Evolutionary conservation across 2,888 invertebrate species (phyloP), one percentile per base, ranked within the genome.

Genomic region (Xestobium rufovillosum): DNA sequence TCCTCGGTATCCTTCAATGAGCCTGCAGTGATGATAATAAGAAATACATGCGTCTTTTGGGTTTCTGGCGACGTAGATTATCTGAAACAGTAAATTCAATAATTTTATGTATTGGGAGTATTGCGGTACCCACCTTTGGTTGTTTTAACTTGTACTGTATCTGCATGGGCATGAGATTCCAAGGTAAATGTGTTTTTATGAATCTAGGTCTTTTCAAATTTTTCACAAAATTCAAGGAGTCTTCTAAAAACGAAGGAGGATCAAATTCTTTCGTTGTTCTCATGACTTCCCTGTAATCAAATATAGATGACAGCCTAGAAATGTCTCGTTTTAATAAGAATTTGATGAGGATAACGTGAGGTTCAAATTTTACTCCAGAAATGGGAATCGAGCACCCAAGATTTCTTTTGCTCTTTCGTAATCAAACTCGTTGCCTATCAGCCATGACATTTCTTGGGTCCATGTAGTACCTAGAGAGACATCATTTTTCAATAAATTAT

Each of bases 381-480:
- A 84, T 3, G 83, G 83, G 53, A 80, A 83, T 52, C 85, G 63
- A 39, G 69, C 65, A n/a, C 68, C 67, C 1, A 78, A 59, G 3
- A 65, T 64, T 40, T 51, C 50, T 56, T 71, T 69, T 1, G 79
- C 78, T 13, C 62, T 63, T 38, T 72, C 65, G 42, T 72, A 76
- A 58, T 83, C 71, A 31, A 80, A 58, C 45, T 78, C 66, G 41
- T 78, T 77, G 39, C 72, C 69, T 26, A 83, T 68, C 39, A 81
- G 66, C 76, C 82, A 84, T 0, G 81, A 74, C 67, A 84, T 72
- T 66, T 84, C 83, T 59, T 83, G 83, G 0, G 79, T 72, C 84
- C 84, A 84, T 11, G 85, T 85, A 13, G 84, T 84, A 3, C 81
- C 80, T 79, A 52, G 26, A 59, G 60, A 26, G 31, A 42, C n/a